Percentiles rank a stretch among this genome's conserved stretches.
These are phyloP conservation scores for Phenacoccus solenopsis DNA, from an alignment of 1,140 invertebrate genomes.

Conservation along the genomic window DNA sequence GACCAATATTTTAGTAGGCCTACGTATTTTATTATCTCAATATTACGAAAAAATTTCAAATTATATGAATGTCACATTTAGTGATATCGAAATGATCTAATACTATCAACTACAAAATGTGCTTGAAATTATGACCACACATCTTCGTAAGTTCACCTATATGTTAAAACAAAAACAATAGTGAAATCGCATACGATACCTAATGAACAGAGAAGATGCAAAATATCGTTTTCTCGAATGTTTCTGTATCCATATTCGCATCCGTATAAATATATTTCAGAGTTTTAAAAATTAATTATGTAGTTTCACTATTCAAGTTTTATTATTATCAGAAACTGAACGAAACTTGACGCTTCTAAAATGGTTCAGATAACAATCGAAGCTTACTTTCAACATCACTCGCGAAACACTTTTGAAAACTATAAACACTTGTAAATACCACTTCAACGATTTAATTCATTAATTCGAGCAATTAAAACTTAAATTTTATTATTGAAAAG, in stretches of 20 bases:
- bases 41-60: no score
- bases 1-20: no score
- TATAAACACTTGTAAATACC: not conserved
- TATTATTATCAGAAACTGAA: slow-evolving; percentile 6
- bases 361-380: slow-evolving; percentile 8
- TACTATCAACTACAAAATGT: no score
- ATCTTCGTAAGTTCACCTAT: not conserved
- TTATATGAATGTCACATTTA: no score
- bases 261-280: not conserved
- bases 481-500: not conserved
- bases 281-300: not conserved
- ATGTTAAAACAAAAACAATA: not conserved
- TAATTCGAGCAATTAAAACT: not conserved
- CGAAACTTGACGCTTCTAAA: slow-evolving; percentile 6
- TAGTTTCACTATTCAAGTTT: slow-evolving; percentile 10
- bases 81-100: no score
- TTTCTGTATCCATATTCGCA: not conserved
- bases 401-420: not conserved
- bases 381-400: slow-evolving; percentile 15
- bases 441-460: not conserved
- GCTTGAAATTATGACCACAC: no score
- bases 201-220: not conserved
- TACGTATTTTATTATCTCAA: no score
- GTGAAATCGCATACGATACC: not conserved
- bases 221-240: not conserved